These are phyloP conservation scores for Hemichromis elongatus DNA, from an alignment of 2,113 vertebrate genomes.

Conservation along the genomic window DNA sequence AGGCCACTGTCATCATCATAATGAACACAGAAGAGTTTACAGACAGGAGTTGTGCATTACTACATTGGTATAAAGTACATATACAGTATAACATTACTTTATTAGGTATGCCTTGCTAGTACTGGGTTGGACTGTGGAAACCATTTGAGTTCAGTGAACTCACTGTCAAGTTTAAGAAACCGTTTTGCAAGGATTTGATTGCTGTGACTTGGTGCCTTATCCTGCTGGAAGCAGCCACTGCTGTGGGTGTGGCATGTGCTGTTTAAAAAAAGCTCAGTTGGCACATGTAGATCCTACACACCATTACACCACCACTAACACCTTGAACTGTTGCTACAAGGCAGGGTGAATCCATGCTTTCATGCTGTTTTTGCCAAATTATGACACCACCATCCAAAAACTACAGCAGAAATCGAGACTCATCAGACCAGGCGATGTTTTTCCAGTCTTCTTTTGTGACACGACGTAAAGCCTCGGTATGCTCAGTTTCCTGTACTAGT, in stretches of 20 bases:
- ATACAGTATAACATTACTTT: not conserved
- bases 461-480: not conserved
- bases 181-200: no score
- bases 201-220: no score
- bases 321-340: not conserved
- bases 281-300: not conserved
- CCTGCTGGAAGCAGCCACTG: no score
- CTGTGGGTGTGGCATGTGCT: not conserved
- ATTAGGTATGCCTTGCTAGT: not conserved
- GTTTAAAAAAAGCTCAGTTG: not conserved
- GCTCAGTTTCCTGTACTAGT: not conserved
- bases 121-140: not conserved
- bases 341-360: not conserved
- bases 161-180: no score
- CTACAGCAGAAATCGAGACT: no score
- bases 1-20: not conserved
- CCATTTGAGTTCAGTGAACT: no score
- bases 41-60: not conserved
- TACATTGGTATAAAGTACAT: not conserved
- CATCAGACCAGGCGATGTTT: not conserved
- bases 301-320: not conserved
- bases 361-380: not conserved
- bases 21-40: not conserved
- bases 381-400: not conserved
- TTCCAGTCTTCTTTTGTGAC: not conserved